Evolutionary conservation across 2,888 invertebrate genomes (phyloP).

Genomic region (Sinohyriopsis cumingii): DNA sequence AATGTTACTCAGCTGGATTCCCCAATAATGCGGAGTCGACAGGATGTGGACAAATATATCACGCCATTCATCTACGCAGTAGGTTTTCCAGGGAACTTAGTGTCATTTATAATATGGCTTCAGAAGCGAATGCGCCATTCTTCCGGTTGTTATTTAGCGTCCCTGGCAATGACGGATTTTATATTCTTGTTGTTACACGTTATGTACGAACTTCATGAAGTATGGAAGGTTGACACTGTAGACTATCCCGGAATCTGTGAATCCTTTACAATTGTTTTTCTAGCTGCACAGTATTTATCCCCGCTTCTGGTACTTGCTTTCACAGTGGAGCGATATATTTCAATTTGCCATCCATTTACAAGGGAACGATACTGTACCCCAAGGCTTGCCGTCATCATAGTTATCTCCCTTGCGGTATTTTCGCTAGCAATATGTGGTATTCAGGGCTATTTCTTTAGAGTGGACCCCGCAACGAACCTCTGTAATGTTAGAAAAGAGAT

Average conservation of each 20-base stretch:
- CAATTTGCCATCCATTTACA: conserved; percentile 70
- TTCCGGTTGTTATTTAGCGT: conserved; percentile 70
- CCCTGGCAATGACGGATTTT: conserved; percentile 67
- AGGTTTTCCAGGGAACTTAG: conserved; percentile 70
- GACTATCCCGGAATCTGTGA: conserved; percentile 65
- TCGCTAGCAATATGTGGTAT: conserved; percentile 58
- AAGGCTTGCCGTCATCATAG: conserved; percentile 60
- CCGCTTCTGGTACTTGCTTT: conserved; percentile 69
- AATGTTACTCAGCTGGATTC: conserved; percentile 14
- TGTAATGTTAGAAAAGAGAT: conserved; percentile 55
- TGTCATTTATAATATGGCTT: conserved; percentile 70
- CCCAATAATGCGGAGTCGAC: conserved; percentile 16
- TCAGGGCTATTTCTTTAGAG: conserved; percentile 69
- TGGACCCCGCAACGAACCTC: conserved; percentile 27
- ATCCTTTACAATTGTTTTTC: conserved; percentile 63
- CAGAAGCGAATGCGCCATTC: conserved; percentile 69
- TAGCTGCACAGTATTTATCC: conserved; percentile 67
- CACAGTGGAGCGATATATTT: conserved; percentile 70
- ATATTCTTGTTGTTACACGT: conserved; percentile 66
- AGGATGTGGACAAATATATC: conserved; percentile 55
- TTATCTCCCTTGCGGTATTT: conserved; percentile 49
- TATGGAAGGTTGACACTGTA: conserved; percentile 57
- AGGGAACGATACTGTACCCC: conserved; percentile 66
- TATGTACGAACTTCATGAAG: conserved; percentile 61
- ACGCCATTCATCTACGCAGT: conserved; percentile 66